A percentile compares a stretch with the other conserved stretches of the same genome.
Evolutionary conservation across 2,888 invertebrate genomes (phyloP).

Genomic region (Gerosis bhagava): DNA sequence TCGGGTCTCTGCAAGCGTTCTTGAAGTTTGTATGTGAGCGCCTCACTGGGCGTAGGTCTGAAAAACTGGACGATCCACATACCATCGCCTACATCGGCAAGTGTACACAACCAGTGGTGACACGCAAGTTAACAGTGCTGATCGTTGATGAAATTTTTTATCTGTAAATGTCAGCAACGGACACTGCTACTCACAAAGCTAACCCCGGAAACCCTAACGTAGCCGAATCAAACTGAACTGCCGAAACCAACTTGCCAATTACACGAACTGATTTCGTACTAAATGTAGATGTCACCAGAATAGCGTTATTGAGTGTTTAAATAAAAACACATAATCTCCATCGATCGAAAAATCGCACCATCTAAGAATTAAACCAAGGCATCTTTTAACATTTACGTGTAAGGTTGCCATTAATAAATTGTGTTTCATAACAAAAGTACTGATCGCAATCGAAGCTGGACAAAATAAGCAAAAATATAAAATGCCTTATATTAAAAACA

Average conservation of each 20-base stretch:
- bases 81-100: conserved; percentile 80
- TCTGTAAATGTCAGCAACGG: conserved; percentile 78
- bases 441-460: too few species aligned
- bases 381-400: conserved; percentile 57
- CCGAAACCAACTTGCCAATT: conserved; percentile 54
- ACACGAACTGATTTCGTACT: conserved; percentile 50
- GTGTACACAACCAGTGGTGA: conserved; percentile 65
- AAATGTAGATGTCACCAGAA: conserved; percentile 10
- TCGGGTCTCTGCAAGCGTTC: conserved; percentile 68
- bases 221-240: conserved; percentile 58
- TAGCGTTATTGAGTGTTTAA: too few species aligned
- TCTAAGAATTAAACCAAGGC: too few species aligned
- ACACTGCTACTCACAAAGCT: conserved; percentile 69
- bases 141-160: conserved; percentile 72
- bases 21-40: conserved; percentile 69
- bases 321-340: too few species aligned
- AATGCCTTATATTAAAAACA: too few species aligned
- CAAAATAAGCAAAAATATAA: too few species aligned
- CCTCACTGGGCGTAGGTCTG: conserved; percentile 79
- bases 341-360: too few species aligned
- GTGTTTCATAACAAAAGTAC: background rate
- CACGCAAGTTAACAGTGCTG: conserved; percentile 67
- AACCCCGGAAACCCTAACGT: conserved; percentile 48
- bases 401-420: conserved; percentile 66
- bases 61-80: conserved; percentile 83